Evolutionary conservation across 1,140 invertebrate genomes (phyloP).

Genomic region (Aricia agestis): DNA sequence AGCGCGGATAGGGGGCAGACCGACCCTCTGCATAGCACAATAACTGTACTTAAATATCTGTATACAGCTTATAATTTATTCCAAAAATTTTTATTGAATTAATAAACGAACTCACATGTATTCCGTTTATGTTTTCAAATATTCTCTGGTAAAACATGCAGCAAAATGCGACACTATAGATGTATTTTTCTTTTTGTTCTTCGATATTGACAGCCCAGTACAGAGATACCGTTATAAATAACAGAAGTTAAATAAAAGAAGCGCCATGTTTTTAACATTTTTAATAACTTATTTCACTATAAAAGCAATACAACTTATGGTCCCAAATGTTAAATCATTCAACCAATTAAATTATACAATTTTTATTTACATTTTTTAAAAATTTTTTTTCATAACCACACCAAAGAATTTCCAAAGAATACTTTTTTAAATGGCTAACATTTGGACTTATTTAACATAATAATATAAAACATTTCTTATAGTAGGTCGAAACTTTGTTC

Average conservation of each 20-base stretch:
- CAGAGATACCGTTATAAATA: too few species aligned
- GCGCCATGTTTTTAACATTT: constrained; percentile 8
- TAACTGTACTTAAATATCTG: too few species aligned
- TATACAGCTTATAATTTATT: too few species aligned
- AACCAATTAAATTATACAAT: constrained; percentile 29
- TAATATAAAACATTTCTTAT: background rate
- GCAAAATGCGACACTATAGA: too few species aligned
- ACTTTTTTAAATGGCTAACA: constrained; percentile 5
- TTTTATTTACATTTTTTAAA: constrained; percentile 7
- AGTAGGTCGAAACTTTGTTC: background rate
- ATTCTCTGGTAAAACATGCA: too few species aligned
- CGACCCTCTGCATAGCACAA: too few species aligned
- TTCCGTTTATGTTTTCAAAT: background rate
- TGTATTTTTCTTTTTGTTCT: too few species aligned
- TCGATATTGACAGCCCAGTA: too few species aligned
- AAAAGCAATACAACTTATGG: constrained; percentile 33
- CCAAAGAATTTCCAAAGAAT: constrained; percentile 24
- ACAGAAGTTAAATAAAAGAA: constrained; percentile 1
- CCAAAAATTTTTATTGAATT: background rate
- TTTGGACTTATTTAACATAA: background rate
- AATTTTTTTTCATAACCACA: constrained; percentile 14
- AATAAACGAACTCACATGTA: background rate
- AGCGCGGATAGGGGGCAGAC: background rate
- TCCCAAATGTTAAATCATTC: constrained; percentile 33
- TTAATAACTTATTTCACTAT: constrained; percentile 24